phyloP scores from a whole-genome alignment of 2,113 vertebrate species.

The Dipodomys spectabilis region DNA sequence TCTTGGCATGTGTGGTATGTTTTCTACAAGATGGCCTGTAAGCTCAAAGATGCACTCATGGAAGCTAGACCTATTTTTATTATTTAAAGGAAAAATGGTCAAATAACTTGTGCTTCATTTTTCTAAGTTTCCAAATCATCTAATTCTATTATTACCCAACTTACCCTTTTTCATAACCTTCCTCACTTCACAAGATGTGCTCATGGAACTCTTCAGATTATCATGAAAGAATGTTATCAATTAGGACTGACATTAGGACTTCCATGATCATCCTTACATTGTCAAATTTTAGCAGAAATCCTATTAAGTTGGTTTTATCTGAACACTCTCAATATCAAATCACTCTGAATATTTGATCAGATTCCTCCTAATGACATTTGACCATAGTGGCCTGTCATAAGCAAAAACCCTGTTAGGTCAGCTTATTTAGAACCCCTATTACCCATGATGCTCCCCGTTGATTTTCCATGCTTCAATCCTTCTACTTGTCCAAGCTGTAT shows the following conservation, averaged over 20 bases:
- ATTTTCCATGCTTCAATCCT: not conserved
- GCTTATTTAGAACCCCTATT: not conserved
- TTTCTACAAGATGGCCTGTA: not conserved
- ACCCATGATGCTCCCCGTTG: not conserved
- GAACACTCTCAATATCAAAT: not conserved
- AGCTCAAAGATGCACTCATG: not conserved
- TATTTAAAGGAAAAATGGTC: not conserved
- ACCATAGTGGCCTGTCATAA: not conserved
- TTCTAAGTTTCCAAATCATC: not conserved
- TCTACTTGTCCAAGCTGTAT: no score
- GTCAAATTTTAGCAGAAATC: not conserved
- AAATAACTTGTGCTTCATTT: not conserved
- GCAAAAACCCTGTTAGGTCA: not conserved
- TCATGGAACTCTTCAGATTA: not conserved
- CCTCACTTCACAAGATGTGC: not conserved
- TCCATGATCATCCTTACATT: no score
- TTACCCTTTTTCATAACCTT: not conserved
- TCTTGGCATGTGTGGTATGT: no score
- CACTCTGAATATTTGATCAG: no score
- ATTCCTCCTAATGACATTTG: not conserved
- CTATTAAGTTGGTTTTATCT: not conserved
- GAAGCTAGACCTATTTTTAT: not conserved
- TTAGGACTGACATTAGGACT: not conserved
- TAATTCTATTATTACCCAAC: not conserved
- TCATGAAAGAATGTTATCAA: not conserved